Percentiles rank a stretch among this genome's conserved stretches.
phyloP scores from a whole-genome alignment of 2,888 invertebrate genomes.

The Orthosia gothica region DNA sequence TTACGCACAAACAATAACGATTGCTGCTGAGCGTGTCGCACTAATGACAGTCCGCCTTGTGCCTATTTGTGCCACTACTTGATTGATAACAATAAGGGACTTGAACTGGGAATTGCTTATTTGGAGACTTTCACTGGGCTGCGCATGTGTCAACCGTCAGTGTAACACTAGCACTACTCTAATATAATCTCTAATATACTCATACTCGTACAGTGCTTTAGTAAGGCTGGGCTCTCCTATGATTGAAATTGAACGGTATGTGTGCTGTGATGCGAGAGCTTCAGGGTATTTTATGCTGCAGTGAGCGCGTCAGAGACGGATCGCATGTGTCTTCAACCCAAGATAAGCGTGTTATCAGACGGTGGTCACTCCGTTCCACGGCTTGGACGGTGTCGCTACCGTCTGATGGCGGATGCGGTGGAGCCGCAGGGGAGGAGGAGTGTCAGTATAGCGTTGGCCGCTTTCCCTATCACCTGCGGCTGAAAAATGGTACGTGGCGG shows the following conservation, averaged over 20 bases:
- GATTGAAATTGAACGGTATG: too few species aligned
- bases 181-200: background rate
- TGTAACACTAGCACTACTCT: background rate
- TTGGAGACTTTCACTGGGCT: background rate
- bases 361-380: too few species aligned
- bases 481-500: too few species aligned
- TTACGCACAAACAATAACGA: conserved; percentile 18
- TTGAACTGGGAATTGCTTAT: background rate
- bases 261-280: too few species aligned
- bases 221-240: background rate
- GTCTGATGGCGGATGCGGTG: too few species aligned
- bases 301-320: background rate
- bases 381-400: too few species aligned
- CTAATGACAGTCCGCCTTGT: conserved; percentile 21
- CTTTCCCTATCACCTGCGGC: too few species aligned
- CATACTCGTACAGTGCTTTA: background rate
- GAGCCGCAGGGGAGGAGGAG: too few species aligned
- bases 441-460: too few species aligned
- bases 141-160: background rate
- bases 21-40: conserved; percentile 8
- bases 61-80: conserved; percentile 1
- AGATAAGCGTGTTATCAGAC: too few species aligned
- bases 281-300: background rate
- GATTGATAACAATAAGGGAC: conserved; percentile 9
- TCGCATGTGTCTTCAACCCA: too few species aligned